These are phyloP conservation scores for Cecropterus lyciades DNA, from an alignment of 1,140 invertebrate species.

Conservation along the genomic window DNA sequence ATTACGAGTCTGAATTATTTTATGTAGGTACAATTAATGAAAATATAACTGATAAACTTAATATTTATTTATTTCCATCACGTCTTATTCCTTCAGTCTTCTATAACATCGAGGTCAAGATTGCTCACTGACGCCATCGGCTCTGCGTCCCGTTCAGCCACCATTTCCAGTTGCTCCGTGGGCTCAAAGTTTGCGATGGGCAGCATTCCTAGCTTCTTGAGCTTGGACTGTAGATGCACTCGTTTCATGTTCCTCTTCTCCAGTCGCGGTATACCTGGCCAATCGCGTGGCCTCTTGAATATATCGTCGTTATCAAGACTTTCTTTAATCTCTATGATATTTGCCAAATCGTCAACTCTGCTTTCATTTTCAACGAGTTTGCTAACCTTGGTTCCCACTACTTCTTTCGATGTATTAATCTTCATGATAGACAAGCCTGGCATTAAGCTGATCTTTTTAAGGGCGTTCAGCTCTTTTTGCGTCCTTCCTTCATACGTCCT, in stretches of 20 bases:
- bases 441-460: constrained; percentile 9
- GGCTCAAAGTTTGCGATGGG: constrained; percentile 49
- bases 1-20: too few species aligned
- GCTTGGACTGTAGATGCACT: constrained; percentile 47
- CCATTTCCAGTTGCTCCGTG: neutral
- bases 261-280: neutral
- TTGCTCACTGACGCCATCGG: neutral
- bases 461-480: too few species aligned
- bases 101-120: neutral
- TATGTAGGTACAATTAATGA: too few species aligned
- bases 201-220: constrained; percentile 55
- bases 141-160: too few species aligned
- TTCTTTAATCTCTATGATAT: neutral
- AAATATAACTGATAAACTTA: too few species aligned
- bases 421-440: constrained; percentile 9
- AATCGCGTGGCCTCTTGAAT: neutral
- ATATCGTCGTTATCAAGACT: neutral
- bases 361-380: too few species aligned
- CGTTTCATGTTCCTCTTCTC: constrained; percentile 45
- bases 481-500: too few species aligned
- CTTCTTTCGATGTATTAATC: neutral
- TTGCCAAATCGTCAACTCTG: neutral
- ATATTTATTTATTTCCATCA: too few species aligned
- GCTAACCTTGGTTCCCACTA: neutral
- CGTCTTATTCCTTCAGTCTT: neutral